A percentile compares a stretch with the other conserved stretches of the same genome.
These are phyloP conservation scores for Rostratula benghalensis DNA, from an alignment of 2,113 vertebrate genomes.

Conservation along the genomic window DNA sequence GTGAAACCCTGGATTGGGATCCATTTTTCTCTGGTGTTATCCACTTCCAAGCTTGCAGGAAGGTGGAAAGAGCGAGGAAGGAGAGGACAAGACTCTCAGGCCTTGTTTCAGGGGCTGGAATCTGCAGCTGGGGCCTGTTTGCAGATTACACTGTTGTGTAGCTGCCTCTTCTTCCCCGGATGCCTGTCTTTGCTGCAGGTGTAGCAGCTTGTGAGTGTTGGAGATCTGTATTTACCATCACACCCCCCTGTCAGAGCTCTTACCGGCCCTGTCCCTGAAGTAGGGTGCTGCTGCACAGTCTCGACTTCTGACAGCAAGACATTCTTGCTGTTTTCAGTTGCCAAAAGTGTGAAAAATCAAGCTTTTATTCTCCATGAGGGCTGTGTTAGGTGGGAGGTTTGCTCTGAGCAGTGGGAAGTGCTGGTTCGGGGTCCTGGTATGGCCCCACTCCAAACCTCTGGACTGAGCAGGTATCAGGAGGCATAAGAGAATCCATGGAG, in stretches of 20 bases:
- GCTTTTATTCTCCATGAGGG: neutral
- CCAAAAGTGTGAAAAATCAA: neutral
- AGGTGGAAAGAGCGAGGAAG: neutral
- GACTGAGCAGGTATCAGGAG: neutral
- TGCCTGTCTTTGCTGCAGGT: neutral
- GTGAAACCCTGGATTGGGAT: neutral
- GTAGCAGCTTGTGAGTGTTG: rapidly evolving
- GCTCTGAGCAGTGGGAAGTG: neutral
- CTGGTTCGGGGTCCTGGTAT: neutral
- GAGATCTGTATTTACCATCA: neutral
- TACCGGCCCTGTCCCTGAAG: neutral
- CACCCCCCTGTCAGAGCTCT: neutral
- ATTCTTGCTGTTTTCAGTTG: neutral
- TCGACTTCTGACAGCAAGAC: neutral
- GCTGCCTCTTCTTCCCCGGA: neutral
- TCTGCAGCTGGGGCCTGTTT: neutral
- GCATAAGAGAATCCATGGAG: neutral
- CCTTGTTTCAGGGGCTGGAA: neutral
- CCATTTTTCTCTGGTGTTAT: neutral
- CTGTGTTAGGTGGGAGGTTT: neutral
- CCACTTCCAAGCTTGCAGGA: neutral
- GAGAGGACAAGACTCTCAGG: neutral
- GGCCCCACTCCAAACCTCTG: neutral
- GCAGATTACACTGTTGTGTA: rapidly evolving
- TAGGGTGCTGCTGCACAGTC: neutral